These are phyloP conservation scores for Macrotus californicus DNA, from an alignment of 2,113 vertebrate species.

Conservation along the genomic window DNA sequence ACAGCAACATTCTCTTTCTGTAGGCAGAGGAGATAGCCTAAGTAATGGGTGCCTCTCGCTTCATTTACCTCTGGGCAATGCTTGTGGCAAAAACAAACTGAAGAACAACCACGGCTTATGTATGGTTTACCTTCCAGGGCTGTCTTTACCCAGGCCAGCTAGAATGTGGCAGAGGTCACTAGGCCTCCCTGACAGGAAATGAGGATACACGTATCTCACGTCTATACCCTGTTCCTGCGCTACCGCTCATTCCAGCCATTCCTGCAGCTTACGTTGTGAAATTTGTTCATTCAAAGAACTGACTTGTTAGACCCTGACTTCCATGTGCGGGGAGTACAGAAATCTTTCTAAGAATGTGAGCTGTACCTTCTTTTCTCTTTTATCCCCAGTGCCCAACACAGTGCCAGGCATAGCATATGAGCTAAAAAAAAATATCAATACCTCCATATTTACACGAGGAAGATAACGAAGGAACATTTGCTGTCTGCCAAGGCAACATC, in stretches of 20 bases:
- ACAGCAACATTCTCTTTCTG: neutral
- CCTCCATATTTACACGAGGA: neutral
- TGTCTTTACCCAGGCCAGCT: neutral
- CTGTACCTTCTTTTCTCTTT: neutral
- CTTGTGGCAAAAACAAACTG: neutral
- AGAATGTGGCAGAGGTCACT: neutral
- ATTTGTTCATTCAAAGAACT: neutral
- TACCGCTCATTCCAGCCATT: neutral
- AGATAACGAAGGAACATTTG: constrained; percentile 21
- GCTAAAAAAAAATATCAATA: neutral
- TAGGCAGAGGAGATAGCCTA: neutral
- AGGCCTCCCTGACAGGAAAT: neutral
- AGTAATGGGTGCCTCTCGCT: neutral
- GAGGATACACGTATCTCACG: neutral
- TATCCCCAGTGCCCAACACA: neutral
- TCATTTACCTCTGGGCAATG: neutral
- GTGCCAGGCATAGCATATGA: neutral
- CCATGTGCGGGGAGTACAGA: neutral
- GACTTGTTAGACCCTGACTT: neutral
- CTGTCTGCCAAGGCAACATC: neutral
- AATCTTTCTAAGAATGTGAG: neutral
- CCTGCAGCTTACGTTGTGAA: neutral
- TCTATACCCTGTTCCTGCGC: neutral
- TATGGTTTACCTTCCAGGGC: neutral
- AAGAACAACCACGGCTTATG: neutral